Evolutionary conservation across 1,140 invertebrate species (phyloP).

Genomic region (Neodiprion virginianus): DNA sequence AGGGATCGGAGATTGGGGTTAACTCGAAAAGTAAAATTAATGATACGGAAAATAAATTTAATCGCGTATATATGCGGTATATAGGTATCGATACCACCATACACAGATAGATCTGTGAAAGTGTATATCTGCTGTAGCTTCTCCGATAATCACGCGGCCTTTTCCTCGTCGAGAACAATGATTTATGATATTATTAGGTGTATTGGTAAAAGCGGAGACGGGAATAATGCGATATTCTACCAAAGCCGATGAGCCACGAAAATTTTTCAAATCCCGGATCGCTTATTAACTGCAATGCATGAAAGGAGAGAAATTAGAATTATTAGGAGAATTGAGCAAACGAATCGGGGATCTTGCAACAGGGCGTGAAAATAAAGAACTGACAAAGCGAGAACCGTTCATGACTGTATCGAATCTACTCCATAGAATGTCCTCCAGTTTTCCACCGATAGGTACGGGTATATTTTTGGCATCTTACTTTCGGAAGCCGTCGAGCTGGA

Average conservation of each 20-base stretch:
- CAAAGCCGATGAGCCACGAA: no score
- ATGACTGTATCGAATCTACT: neutral
- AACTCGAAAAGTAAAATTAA: conserved; percentile 16
- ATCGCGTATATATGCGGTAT: conserved; percentile 11
- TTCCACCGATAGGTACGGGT: neutral
- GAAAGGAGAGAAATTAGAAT: neutral
- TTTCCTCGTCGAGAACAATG: neutral
- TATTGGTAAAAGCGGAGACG: no score
- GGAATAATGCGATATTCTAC: no score
- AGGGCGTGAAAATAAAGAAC: neutral
- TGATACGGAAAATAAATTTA: conserved; percentile 27
- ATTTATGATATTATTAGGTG: no score
- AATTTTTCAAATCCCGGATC: no score
- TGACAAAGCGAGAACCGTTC: neutral
- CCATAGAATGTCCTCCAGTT: conserved; percentile 15
- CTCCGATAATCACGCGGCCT: conserved; percentile 3
- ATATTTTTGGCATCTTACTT: conserved; percentile 12
- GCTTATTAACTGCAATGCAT: no score
- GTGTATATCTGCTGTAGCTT: no score
- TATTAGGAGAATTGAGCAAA: neutral
- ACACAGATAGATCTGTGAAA: no score
- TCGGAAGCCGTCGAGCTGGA: conserved; percentile 3
- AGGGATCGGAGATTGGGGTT: neutral
- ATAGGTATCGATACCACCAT: no score
- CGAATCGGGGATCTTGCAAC: neutral